Percentiles rank a stretch among this genome's conserved stretches.
Evolutionary conservation across 2,113 vertebrate genomes (phyloP).

Genomic region (Pogonocichla stellata): DNA sequence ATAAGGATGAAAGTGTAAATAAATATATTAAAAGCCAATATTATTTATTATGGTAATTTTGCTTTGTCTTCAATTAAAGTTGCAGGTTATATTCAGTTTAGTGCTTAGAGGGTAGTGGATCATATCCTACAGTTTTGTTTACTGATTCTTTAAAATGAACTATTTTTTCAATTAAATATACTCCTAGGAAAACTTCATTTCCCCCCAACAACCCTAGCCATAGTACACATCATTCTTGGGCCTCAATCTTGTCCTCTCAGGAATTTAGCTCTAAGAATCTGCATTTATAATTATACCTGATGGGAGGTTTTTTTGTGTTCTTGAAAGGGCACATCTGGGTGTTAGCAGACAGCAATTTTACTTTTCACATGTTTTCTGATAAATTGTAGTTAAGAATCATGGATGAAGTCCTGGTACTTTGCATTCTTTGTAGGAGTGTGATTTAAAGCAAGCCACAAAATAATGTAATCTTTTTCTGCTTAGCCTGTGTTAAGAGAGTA

Average conservation of each 20-base stretch:
- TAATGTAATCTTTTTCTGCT: background rate
- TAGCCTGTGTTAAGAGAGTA: background rate
- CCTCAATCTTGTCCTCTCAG: background rate
- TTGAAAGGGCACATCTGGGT: background rate
- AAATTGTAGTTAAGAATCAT: background rate
- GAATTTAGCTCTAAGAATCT: background rate
- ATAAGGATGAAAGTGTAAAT: background rate
- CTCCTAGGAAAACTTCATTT: background rate
- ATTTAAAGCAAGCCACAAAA: background rate
- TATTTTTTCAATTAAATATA: background rate
- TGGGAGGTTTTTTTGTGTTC: too few species aligned
- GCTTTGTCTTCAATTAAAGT: background rate
- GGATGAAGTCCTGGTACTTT: background rate
- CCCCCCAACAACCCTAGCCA: accelerated
- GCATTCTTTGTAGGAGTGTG: background rate
- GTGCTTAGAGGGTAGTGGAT: background rate
- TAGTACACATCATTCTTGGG: background rate
- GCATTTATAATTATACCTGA: too few species aligned
- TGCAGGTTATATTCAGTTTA: background rate
- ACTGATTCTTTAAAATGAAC: background rate
- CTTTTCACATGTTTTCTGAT: background rate
- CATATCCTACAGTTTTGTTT: background rate
- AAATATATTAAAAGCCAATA: background rate
- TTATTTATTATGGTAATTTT: background rate
- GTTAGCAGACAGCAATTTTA: background rate